Evolutionary conservation across 2,113 vertebrate genomes (phyloP), one percentile per base, ranked within the genome.

Genomic region (Trematocara macrostoma): DNA sequence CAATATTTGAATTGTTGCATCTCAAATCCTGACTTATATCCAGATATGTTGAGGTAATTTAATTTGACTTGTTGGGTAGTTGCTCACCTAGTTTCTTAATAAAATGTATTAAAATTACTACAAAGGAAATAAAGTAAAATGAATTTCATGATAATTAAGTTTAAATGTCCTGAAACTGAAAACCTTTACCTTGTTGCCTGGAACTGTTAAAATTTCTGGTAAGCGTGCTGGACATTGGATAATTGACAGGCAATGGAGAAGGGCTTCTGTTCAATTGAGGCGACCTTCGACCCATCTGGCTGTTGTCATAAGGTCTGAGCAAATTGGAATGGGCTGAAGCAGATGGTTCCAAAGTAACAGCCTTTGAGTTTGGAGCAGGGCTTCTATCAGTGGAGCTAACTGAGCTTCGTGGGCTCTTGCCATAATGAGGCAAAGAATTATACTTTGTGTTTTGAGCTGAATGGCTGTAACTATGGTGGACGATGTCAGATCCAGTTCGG

Each of bases 141-240:
- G 0, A 71, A 29, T 74, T 47, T 0, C 8, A 47, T 29, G 67
- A 29, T 29, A 47, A 74, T 45, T 47, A 47, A 23, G 67, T 47
- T 74, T 47, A 1, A 26, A 23, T 47, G 20, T 47, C 38, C 20
- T 71, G 38, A 10, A 71, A 0, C 45, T 45, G 38, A 71, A 10
- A 55, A 31, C 11, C n/a, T 87, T 94, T 79, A 97, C 96, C 96
- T 51, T 83, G 14, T 69, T 86, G 34, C 57, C 51, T 93, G 56
- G 87, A 88, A 11, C 53, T 6, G 6, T 35, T 52, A 69, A 94
- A 93, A 29, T 89, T 95, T 12, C 94, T 91, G 8, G 96, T 95
- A 16, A 96, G 86, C 0, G 95, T 96, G 87, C 53, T 93, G 53
- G 92, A 86, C 7, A n/a, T 11, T 1, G 76, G 23, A 8, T 81